These are phyloP conservation scores for Apostichopus leukothele DNA, from an alignment of 53 echinoderm and acorn worm genomes.

Conservation along the genomic window DNA sequence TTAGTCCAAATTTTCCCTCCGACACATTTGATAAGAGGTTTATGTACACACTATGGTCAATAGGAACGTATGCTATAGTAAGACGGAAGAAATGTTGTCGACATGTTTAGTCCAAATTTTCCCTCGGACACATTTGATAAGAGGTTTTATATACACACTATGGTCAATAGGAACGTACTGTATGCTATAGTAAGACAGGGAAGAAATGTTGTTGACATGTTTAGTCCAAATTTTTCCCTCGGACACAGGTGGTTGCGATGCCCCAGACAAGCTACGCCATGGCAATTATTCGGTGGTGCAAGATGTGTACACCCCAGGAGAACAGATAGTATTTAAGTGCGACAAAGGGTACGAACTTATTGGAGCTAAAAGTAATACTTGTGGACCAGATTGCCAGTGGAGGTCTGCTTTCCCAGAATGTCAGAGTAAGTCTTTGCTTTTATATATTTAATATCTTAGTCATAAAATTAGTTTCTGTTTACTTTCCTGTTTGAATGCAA, in stretches of 20 bases:
- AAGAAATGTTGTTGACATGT: neutral
- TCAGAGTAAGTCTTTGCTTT: constrained; percentile 62
- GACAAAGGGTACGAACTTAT: constrained; percentile 67
- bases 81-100: too few relatives aligned
- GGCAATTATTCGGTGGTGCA: constrained; percentile 40
- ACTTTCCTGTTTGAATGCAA: neutral
- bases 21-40: neutral
- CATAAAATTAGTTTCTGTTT: neutral
- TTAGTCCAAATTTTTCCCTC: neutral
- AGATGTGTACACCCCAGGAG: constrained; percentile 33
- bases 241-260: constrained; percentile 68
- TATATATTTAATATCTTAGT: too few relatives aligned
- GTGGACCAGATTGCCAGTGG: constrained; percentile 67
- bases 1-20: neutral
- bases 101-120: neutral
- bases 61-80: too few relatives aligned
- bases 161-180: too few relatives aligned
- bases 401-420: constrained; percentile 57
- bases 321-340: constrained; percentile 52
- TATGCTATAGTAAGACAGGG: too few relatives aligned
- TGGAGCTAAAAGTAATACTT: constrained; percentile 50
- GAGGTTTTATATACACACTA: too few relatives aligned
- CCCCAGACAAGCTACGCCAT: constrained; percentile 45
- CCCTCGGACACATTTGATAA: neutral
- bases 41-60: too few relatives aligned